A percentile compares a stretch with the other conserved stretches of the same genome.
These are phyloP conservation scores for Cygnus buccinator DNA, from an alignment of 2,113 vertebrate genomes.

Conservation along the genomic window DNA sequence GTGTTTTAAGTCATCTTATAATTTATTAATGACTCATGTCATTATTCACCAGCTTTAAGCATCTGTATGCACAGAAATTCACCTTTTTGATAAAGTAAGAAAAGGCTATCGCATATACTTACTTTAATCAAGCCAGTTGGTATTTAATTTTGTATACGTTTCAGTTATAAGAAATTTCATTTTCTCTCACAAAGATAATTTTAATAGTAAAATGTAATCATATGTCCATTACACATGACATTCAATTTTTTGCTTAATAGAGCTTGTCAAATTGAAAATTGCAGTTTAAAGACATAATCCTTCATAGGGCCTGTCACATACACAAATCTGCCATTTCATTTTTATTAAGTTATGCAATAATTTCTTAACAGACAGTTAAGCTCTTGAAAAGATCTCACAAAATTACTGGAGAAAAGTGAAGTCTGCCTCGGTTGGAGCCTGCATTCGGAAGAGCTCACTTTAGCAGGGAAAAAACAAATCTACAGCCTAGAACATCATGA, in stretches of 20 bases:
- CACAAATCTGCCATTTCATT: slow-evolving; percentile 43
- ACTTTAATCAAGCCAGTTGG: slow-evolving; percentile 7
- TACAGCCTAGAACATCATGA: neutral
- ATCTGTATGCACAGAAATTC: neutral
- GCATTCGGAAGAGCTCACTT: neutral
- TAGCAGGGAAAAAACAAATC: neutral
- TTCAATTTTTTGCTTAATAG: slow-evolving; percentile 56
- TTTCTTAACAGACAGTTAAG: slow-evolving; percentile 27
- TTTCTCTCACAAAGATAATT: slow-evolving; percentile 40
- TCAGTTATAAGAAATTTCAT: slow-evolving; percentile 37
- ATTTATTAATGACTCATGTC: neutral
- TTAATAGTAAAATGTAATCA: slow-evolving; percentile 29
- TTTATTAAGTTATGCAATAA: slow-evolving; percentile 41
- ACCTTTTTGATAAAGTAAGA: neutral
- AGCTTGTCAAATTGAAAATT: slow-evolving; percentile 54
- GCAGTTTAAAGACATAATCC: slow-evolving; percentile 55
- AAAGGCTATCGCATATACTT: neutral
- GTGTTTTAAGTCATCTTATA: neutral
- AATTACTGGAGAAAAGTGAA: neutral
- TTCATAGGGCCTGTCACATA: slow-evolving; percentile 24
- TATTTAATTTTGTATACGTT: slow-evolving; percentile 51
- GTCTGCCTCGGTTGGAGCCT: neutral
- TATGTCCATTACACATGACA: slow-evolving; percentile 30
- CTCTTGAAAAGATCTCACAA: neutral
- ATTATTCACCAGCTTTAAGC: neutral